Percentiles rank a stretch among this genome's conserved stretches.
Conservation (phyloP, 2,797 vertebrate species). For the Mus minutoides region DNA sequence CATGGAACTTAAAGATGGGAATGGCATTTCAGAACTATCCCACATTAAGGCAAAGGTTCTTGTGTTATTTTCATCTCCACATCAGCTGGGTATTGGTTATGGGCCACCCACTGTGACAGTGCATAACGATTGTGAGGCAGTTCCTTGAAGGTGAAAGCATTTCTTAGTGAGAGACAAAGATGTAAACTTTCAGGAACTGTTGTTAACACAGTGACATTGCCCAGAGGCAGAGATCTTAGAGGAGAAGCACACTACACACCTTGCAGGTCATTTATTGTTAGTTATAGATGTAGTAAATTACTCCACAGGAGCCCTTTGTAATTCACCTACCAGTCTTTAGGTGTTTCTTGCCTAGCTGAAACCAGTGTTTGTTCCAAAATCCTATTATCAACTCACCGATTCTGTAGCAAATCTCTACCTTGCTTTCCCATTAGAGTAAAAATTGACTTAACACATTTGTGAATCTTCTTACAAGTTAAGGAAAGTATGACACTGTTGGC, state of each 20-base stretch:
- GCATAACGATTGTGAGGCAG: background rate
- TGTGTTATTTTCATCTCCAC: background rate
- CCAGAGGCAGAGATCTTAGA: background rate
- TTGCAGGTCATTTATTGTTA: background rate
- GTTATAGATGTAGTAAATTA: background rate
- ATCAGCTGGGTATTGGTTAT: background rate
- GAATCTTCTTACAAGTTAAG: conserved; percentile 28
- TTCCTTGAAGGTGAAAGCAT: conserved; percentile 21
- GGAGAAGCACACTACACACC: background rate
- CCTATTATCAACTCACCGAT: background rate
- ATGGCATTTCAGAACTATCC: background rate
- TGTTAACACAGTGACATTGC: background rate
- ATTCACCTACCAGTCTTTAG: background rate
- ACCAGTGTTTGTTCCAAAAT: background rate
- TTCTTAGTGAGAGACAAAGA: conserved; percentile 8
- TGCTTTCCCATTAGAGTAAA: conserved; percentile 14
- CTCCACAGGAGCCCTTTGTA: conserved; percentile 5
- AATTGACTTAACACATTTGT: conserved; percentile 15
- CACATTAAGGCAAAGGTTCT: background rate
- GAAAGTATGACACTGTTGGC: background rate
- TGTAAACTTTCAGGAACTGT: conserved; percentile 22
- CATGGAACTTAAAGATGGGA: conserved; percentile 16
- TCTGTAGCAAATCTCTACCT: conserved; percentile 25
- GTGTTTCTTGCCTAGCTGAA: background rate
- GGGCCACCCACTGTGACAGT: background rate